Conservation (phyloP, 2,797 vertebrate genomes). For the Tauraco hartlaubi region DNA sequence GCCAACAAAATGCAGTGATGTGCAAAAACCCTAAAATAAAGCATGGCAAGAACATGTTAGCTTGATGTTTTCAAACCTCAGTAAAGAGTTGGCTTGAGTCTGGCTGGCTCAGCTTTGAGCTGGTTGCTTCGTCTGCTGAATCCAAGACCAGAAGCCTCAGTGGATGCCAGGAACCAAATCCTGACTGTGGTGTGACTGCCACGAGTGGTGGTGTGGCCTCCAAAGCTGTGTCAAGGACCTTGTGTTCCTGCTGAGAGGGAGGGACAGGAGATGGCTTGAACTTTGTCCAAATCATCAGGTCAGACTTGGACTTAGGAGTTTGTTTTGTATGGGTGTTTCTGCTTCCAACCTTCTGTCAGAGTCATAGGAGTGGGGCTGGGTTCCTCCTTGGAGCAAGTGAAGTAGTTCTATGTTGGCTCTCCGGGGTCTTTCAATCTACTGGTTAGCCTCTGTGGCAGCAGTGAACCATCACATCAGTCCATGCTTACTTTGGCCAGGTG, state of each 20-base stretch:
- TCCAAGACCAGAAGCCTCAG: background rate
- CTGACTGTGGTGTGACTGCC: background rate
- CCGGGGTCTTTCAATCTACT: background rate
- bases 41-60: background rate
- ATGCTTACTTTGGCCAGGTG: background rate
- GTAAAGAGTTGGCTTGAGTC: background rate
- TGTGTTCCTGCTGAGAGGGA: background rate
- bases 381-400: background rate
- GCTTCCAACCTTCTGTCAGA: background rate
- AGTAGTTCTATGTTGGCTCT: background rate
- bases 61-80: background rate
- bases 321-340: background rate
- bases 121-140: background rate
- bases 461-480: background rate
- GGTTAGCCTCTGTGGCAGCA: background rate
- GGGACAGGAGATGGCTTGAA: background rate
- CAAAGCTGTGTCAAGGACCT: background rate
- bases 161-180: background rate
- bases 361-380: background rate
- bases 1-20: conserved; percentile 3
- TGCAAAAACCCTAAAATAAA: conserved; percentile 24
- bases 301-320: background rate
- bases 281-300: background rate
- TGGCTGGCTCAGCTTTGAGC: background rate
- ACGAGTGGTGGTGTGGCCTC: background rate